A percentile compares a stretch with the other conserved stretches of the same genome.
phyloP scores from a whole-genome alignment of 2,797 vertebrate species.

The Scyliorhinus canicula region DNA sequence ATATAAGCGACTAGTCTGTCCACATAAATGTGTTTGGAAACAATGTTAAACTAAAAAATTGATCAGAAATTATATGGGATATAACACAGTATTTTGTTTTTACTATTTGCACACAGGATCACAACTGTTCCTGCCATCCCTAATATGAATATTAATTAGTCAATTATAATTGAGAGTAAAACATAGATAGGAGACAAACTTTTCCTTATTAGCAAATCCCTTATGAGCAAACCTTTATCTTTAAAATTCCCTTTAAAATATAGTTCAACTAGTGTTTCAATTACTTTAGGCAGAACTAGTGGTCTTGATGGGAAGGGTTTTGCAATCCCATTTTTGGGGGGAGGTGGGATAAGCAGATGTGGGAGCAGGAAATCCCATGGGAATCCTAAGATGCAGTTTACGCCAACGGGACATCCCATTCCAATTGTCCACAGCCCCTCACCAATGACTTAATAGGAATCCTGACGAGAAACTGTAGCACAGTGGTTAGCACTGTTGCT shows the following conservation, averaged over 20 bases:
- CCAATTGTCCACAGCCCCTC: too few species aligned
- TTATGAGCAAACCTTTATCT: background rate
- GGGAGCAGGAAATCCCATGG: too few species aligned
- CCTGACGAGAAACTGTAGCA: too few species aligned
- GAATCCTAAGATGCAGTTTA: too few species aligned
- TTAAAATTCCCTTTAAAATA: background rate
- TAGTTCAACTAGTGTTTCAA: background rate
- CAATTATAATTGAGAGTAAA: background rate
- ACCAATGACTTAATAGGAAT: too few species aligned
- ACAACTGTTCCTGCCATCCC: background rate
- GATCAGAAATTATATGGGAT: background rate
- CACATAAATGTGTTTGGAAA: background rate
- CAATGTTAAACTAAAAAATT: background rate
- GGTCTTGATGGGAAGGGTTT: too few species aligned
- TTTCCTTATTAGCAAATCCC: conserved; percentile 1
- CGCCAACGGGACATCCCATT: too few species aligned
- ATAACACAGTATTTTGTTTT: background rate
- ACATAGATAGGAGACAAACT: background rate
- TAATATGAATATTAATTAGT: background rate
- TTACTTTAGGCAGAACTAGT: background rate
- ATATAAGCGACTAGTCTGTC: background rate
- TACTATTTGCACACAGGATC: background rate
- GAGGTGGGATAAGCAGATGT: too few species aligned
- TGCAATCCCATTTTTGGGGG: too few species aligned
- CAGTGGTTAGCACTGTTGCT: too few species aligned